These are phyloP conservation scores for Cheilosia scutellata DNA, from an alignment of 2,888 invertebrate species.

Conservation along the genomic window DNA sequence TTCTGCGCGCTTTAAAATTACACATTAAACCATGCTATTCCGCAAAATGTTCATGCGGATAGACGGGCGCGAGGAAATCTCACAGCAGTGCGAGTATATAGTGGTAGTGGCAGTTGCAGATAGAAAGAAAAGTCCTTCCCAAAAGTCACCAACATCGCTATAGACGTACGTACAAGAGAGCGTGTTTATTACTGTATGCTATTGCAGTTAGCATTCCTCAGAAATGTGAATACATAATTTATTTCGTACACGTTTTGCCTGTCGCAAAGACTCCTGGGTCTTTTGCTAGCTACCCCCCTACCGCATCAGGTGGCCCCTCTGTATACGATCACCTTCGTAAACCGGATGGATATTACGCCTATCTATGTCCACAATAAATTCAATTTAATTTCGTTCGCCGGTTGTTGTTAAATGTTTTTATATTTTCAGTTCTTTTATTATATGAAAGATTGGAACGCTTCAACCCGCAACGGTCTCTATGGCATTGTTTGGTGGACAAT, in stretches of 20 bases:
- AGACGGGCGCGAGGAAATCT: slow-evolving; percentile 41
- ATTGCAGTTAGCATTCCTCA: slow-evolving; percentile 64
- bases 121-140: slow-evolving; percentile 59
- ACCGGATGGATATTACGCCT: slow-evolving; percentile 76
- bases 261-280: slow-evolving; percentile 73
- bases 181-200: slow-evolving; percentile 36
- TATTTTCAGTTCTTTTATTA: slow-evolving; percentile 8
- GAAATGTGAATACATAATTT: slow-evolving; percentile 75
- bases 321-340: slow-evolving; percentile 47
- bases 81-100: not conserved
- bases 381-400: slow-evolving; percentile 74
- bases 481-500: slow-evolving; percentile 51
- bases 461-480: slow-evolving; percentile 32
- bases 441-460: slow-evolving; percentile 21
- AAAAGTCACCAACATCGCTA: slow-evolving; percentile 41
- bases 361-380: slow-evolving; percentile 76
- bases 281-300: slow-evolving; percentile 25
- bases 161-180: not conserved
- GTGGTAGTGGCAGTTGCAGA: slow-evolving; percentile 51
- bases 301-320: not conserved
- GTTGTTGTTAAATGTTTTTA: slow-evolving; percentile 55
- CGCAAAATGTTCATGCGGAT: slow-evolving; percentile 32
- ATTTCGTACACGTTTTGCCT: slow-evolving; percentile 75
- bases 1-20: slow-evolving; percentile 61
- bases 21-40: slow-evolving; percentile 41